phyloP scores from a whole-genome alignment of 2,113 vertebrate species.

The Oophaga pumilio region DNA sequence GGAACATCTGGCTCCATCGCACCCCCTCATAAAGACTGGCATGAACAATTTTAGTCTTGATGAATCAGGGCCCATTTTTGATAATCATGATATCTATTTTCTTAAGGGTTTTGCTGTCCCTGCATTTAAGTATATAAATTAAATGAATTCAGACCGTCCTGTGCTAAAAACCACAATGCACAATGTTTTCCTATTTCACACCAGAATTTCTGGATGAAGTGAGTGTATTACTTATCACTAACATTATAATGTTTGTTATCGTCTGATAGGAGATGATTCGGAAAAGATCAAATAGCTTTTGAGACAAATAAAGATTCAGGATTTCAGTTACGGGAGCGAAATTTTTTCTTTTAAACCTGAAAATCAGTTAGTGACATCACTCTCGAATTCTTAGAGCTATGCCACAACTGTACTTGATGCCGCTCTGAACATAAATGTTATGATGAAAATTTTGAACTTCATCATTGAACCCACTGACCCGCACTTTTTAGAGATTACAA shows the following conservation, averaged over 20 bases:
- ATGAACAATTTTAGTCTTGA: too few relatives aligned
- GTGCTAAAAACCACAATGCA: background rate
- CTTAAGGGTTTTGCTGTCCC: too few relatives aligned
- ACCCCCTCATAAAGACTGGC: too few relatives aligned
- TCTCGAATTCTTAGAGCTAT: background rate
- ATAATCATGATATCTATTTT: too few relatives aligned
- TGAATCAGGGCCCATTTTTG: too few relatives aligned
- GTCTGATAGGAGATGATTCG: background rate
- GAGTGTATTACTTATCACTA: background rate
- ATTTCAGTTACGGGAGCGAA: background rate
- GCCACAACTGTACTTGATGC: background rate
- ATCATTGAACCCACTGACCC: slow-evolving; percentile 16
- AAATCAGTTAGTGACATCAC: background rate
- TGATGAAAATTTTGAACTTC: slow-evolving; percentile 32
- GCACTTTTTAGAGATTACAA: slow-evolving; percentile 43
- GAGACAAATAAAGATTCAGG: background rate
- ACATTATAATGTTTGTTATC: background rate
- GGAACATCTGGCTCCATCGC: too few relatives aligned
- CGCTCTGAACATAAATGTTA: slow-evolving; percentile 2
- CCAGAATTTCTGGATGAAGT: background rate
- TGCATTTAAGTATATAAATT: too few relatives aligned
- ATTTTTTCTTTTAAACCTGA: background rate
- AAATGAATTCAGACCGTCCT: background rate
- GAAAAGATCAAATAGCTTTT: background rate
- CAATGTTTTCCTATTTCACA: background rate